phyloP scores from a whole-genome alignment of 2,888 invertebrate genomes.

The Polyommatus icarus region DNA sequence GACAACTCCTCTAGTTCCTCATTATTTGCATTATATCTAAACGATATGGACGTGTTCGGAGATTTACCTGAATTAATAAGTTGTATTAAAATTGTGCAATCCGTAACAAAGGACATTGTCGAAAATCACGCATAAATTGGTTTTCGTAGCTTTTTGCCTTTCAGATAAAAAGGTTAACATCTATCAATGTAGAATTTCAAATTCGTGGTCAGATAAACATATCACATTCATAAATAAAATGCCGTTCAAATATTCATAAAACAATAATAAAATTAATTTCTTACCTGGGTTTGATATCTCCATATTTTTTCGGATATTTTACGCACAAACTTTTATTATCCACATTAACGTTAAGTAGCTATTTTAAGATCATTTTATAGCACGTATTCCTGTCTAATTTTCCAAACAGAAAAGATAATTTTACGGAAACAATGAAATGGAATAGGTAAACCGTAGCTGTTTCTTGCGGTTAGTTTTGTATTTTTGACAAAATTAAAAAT shows the following conservation, averaged over 20 bases:
- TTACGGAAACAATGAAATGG: slow-evolving; percentile 3
- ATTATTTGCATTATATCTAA: slow-evolving; percentile 88
- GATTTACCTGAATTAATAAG: slow-evolving; percentile 60
- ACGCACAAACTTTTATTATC: not conserved
- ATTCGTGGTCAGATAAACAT: not conserved
- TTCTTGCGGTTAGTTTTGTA: not conserved
- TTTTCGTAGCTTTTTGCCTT: not conserved
- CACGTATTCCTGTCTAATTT: not conserved
- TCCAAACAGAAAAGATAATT: not conserved
- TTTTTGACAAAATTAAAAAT: not conserved
- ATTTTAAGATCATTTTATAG: slow-evolving; percentile 3
- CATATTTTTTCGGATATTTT: slow-evolving; percentile 51
- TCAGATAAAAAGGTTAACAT: not conserved
- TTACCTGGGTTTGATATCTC: slow-evolving; percentile 69
- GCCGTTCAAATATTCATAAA: not conserved
- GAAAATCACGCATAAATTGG: not conserved
- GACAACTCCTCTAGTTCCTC: slow-evolving; percentile 87
- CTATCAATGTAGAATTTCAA: no score
- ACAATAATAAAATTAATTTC: slow-evolving; percentile 36
- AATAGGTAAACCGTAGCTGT: no score
- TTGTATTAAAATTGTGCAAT: not conserved
- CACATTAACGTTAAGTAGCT: not conserved
- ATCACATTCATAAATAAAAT: not conserved
- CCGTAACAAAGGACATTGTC: slow-evolving; percentile 12
- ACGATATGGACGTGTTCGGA: slow-evolving; percentile 77